Base-by-base conservation (phyloP, 2,888 invertebrate species). In the Tridacna gigas region DNA sequence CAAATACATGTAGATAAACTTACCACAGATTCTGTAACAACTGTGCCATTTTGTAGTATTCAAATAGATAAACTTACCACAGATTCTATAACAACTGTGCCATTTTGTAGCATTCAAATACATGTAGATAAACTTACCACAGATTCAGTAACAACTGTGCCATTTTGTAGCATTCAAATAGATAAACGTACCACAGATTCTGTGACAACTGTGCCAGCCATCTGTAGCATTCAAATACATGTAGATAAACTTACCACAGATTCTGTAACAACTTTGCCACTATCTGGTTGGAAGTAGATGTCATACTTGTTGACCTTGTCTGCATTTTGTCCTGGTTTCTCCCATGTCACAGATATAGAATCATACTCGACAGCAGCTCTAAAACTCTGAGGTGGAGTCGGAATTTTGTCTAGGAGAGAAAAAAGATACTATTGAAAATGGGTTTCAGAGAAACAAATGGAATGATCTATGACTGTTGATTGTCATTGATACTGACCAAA, bases 31-130 rank as follows among this genome's bases (percentile, higher is more conserved):
- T 74, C 66, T 22, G 51, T 37, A 11, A 26, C 5, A 22, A 77
- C 67, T 63, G 74, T n/a, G 15, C 37, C 47, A 3, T n/a, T n/a
- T n/a, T n/a, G n/a, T n/a, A n/a, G n/a, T n/a, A n/a, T n/a, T n/a
- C n/a, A n/a, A n/a, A n/a, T n/a, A n/a, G n/a, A n/a, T n/a, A n/a
- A 37, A 37, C 83, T 74, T 86, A 88, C 88, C 71, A 83, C 79
- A 69, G 82, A 75, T 26, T 74, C 66, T 22, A 47, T 37, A 11
- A 26, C 5, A 22, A 77, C 67, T 63, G 74, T n/a, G 15, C 37
- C 47, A 3, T n/a, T n/a, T n/a, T n/a, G n/a, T n/a, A n/a, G n/a
- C n/a, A n/a, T n/a, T n/a, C n/a, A n/a, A n/a, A n/a, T n/a, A n/a
- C n/a, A n/a, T n/a, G n/a, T n/a, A n/a, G n/a, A n/a, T n/a, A n/a